A percentile compares a stretch with the other conserved stretches of the same genome.
phyloP scores from a whole-genome alignment of 2,797 vertebrate genomes.

The Oreonectes daqikongensis region DNA sequence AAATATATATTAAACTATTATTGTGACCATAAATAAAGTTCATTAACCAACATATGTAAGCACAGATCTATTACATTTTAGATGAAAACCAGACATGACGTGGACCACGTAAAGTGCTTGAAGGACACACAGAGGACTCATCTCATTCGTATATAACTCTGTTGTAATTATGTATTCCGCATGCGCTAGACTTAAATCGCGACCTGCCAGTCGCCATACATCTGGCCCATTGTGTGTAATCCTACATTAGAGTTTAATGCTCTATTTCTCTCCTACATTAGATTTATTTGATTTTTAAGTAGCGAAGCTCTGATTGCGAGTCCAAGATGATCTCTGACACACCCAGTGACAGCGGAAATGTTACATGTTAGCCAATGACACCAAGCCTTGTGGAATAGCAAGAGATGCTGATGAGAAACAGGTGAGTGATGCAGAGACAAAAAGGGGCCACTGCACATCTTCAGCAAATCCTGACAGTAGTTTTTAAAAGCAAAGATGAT shows the following conservation, averaged over 20 bases:
- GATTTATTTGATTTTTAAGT: slow-evolving; percentile 39
- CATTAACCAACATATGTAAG: not conserved
- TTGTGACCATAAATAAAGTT: not conserved
- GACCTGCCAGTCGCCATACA: slow-evolving; percentile 6
- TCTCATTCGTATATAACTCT: not conserved
- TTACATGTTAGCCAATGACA: slow-evolving; percentile 51
- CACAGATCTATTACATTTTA: not conserved
- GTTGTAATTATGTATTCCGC: not conserved
- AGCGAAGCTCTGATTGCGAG: slow-evolving; percentile 27
- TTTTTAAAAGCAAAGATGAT: too few species aligned
- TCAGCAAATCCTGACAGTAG: too few species aligned
- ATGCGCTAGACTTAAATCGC: slow-evolving; percentile 3
- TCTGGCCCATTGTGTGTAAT: not conserved
- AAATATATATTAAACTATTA: too few species aligned
- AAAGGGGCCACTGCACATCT: too few species aligned
- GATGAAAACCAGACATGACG: not conserved
- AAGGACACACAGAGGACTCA: not conserved
- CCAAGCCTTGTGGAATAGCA: slow-evolving; percentile 42
- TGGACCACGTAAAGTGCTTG: not conserved
- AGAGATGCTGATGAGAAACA: not conserved
- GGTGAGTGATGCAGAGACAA: not conserved
- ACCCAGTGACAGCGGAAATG: slow-evolving; percentile 12
- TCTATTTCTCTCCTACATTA: slow-evolving; percentile 20
- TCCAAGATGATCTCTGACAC: slow-evolving; percentile 25
- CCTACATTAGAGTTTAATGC: slow-evolving; percentile 29